Conservation (phyloP, 2,113 vertebrate species). For the Chaetorhynchus papuensis region DNA sequence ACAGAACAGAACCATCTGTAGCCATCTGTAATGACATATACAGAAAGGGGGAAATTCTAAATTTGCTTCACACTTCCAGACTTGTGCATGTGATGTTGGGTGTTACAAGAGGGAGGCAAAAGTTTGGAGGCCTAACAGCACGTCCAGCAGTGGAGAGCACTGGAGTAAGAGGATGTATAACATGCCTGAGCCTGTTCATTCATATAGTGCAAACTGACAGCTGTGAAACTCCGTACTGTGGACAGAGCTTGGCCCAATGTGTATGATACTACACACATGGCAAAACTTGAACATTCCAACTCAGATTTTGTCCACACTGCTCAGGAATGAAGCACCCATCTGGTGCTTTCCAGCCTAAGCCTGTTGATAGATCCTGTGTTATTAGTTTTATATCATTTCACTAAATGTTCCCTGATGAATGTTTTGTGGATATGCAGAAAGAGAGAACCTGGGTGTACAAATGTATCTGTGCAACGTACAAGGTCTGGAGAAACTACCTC, state of each 20-base stretch:
- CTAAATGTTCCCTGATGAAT: not conserved
- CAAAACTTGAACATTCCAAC: not conserved
- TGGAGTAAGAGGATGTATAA: not conserved
- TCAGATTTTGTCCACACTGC: not conserved
- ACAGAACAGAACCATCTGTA: constrained; percentile 17
- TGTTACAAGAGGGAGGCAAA: not conserved
- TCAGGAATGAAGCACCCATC: not conserved
- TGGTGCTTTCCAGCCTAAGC: not conserved
- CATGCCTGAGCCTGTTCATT: not conserved
- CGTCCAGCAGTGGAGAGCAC: not conserved
- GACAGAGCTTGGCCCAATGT: not conserved
- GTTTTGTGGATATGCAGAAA: not conserved
- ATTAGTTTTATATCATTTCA: not conserved
- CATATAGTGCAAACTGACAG: not conserved
- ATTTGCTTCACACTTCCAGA: not conserved
- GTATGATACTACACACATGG: not conserved
- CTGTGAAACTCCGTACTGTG: not conserved
- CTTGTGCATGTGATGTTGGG: not conserved
- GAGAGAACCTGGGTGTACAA: not conserved
- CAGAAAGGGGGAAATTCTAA: not conserved
- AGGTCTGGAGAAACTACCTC: not conserved
- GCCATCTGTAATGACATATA: not conserved
- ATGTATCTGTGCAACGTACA: not conserved
- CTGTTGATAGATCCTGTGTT: not conserved
- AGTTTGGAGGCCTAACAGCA: not conserved